Evolutionary conservation across 2,797 vertebrate species (phyloP).

Genomic region (Protosalanx chinensis): DNA sequence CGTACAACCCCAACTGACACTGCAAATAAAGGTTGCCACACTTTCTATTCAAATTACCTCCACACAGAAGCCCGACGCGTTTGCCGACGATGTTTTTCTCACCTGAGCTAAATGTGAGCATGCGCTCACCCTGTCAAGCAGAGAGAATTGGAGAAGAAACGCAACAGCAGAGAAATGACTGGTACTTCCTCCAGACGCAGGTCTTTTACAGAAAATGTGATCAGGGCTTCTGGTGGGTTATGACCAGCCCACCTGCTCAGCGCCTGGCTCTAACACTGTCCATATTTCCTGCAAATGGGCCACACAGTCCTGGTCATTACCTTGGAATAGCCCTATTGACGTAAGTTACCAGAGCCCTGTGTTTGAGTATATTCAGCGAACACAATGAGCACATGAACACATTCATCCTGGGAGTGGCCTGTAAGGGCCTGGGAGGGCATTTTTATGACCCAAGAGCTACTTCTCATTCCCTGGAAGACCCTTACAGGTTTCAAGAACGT

Average conservation of each 20-base stretch:
- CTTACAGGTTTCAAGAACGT: conserved; percentile 22
- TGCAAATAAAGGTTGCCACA: not conserved
- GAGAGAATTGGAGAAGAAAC: conserved; percentile 4
- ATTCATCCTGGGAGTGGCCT: conserved; percentile 56
- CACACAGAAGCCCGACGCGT: not conserved
- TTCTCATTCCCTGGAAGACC: conserved; percentile 23
- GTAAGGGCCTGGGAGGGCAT: conserved; percentile 43
- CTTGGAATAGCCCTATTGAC: conserved; percentile 69
- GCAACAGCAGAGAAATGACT: conserved; percentile 34
- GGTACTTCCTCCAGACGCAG: conserved; percentile 35
- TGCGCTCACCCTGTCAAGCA: conserved; percentile 34
- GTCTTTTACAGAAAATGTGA: conserved; percentile 58
- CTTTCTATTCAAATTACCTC: not conserved
- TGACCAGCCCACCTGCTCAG: conserved; percentile 60
- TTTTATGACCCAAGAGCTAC: conserved; percentile 30
- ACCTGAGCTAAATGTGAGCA: not conserved
- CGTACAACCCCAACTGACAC: not conserved
- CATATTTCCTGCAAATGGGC: conserved; percentile 70
- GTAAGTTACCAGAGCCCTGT: conserved; percentile 60
- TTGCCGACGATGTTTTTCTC: not conserved
- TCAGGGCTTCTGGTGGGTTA: conserved; percentile 53
- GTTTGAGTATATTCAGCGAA: conserved; percentile 61
- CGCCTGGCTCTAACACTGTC: conserved; percentile 53
- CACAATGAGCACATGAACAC: conserved; percentile 62
- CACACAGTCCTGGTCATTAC: conserved; percentile 62